Conservation (phyloP, 2,888 invertebrate species). For the Melanostoma scalare region DNA sequence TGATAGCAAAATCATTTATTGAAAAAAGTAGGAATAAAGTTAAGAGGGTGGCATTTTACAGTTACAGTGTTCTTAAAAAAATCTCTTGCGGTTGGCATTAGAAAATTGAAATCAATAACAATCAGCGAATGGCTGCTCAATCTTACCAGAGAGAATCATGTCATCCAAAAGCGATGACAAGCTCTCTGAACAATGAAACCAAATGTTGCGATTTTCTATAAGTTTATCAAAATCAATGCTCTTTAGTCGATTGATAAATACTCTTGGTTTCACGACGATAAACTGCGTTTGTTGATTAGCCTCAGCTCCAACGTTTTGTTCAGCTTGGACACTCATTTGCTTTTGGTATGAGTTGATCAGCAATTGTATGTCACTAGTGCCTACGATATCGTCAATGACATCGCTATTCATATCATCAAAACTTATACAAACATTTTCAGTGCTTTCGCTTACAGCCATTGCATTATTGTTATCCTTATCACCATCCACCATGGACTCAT, state of each 20-base stretch:
- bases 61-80: too few species aligned
- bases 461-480: not conserved
- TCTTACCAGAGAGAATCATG: slow-evolving; percentile 85
- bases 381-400: slow-evolving; percentile 76
- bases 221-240: slow-evolving; percentile 85
- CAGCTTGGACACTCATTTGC: slow-evolving; percentile 80
- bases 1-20: too few species aligned
- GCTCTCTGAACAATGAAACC: slow-evolving; percentile 87
- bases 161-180: slow-evolving; percentile 89
- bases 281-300: slow-evolving; percentile 77
- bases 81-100: too few species aligned
- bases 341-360: slow-evolving; percentile 84
- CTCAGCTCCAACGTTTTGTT: slow-evolving; percentile 42
- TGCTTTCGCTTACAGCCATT: not conserved
- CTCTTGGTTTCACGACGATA: slow-evolving; percentile 83
- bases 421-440: not conserved
- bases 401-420: slow-evolving; percentile 45
- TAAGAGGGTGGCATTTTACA: too few species aligned
- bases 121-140: slow-evolving; percentile 86
- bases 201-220: slow-evolving; percentile 85
- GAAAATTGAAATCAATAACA: slow-evolving; percentile 84
- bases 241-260: slow-evolving; percentile 85
- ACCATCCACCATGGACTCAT: not conserved
- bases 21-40: too few species aligned
- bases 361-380: slow-evolving; percentile 77